Conservation (phyloP, 2,113 vertebrate species). For the Anas platyrhynchos region DNA sequence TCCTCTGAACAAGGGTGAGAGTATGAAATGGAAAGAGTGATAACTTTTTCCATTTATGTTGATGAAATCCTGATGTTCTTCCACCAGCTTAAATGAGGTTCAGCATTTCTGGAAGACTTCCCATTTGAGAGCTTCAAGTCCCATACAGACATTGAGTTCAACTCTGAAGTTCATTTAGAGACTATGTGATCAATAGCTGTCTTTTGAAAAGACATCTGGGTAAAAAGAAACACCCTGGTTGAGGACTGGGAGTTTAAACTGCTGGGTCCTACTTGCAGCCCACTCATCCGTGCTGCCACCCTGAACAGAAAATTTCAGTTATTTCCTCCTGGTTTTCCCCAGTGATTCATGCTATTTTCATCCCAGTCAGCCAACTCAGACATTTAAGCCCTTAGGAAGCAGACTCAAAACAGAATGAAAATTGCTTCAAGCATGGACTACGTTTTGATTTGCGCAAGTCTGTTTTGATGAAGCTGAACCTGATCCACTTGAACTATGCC, state of each 20-base stretch:
- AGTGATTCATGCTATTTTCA: not conserved
- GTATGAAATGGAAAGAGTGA: not conserved
- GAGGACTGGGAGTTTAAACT: not conserved
- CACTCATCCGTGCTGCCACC: not conserved
- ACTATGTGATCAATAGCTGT: not conserved
- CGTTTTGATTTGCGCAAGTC: not conserved
- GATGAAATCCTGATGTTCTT: not conserved
- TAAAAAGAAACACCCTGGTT: not conserved
- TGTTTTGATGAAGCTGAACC: not conserved
- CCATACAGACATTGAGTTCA: not conserved
- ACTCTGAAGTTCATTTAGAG: not conserved
- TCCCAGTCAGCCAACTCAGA: not conserved
- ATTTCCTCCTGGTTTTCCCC: not conserved
- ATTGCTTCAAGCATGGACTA: not conserved
- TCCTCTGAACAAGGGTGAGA: not conserved
- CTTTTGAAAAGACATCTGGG: not conserved
- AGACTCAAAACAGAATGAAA: not conserved
- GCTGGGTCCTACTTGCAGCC: not conserved
- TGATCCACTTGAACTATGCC: not conserved
- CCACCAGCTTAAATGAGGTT: not conserved
- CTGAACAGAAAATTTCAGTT: not conserved
- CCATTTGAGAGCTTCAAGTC: not conserved
- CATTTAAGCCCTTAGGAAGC: conserved; percentile 6
- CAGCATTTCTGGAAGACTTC: not conserved
- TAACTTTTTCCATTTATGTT: not conserved